Evolutionary conservation across 2,113 vertebrate species (phyloP), one percentile per base, ranked within the genome.

Genomic region (Poecile atricapillus): DNA sequence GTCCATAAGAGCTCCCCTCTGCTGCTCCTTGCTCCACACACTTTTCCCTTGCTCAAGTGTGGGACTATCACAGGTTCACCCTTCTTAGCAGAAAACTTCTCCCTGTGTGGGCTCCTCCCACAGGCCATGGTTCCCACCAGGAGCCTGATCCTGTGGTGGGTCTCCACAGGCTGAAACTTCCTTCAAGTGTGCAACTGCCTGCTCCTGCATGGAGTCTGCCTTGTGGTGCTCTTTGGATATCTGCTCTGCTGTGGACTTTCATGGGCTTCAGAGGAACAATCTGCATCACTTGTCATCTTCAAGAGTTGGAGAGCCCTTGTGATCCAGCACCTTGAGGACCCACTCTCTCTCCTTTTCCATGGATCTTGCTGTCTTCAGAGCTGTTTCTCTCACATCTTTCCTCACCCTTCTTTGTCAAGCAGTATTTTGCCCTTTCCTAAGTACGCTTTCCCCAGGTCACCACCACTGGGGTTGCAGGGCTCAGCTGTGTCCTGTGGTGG

Each of bases 401-500:
- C 55, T 74, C 18, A 46, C 11, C 1, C 3, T 47, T 28, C 11
- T 50, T 18, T 5, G 2, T 18, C 50, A 43, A 47, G 27, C 4
- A 56, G 13, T 15, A 16, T 85, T 88, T 85, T 91, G 3, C 7
- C 33, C 30, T 83, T 76, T 87, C 22, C 33, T 63, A 52, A 70
- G 37, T 3, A 25, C 1, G 1, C 17, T 62, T 87, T 52, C 15
- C 37, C 15, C 17, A 4, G 3, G 35, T 28, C 1, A 8, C 9
- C 50, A 65, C 15, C 35, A 10, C 0, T 10, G 41, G 35, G 46
- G 19, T 35, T 77, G 14, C 2, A 13, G 43, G 62, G 52, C 24
- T 71, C 2, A 13, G 5, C 35, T 7, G 8, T 62, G 49, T 22
- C 35, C 41, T 64, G 35, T 0, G 0, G 16, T 11, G 53, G 53